Base-by-base conservation (phyloP, 2,797 vertebrate genomes). In the Sparus aurata region DNA sequence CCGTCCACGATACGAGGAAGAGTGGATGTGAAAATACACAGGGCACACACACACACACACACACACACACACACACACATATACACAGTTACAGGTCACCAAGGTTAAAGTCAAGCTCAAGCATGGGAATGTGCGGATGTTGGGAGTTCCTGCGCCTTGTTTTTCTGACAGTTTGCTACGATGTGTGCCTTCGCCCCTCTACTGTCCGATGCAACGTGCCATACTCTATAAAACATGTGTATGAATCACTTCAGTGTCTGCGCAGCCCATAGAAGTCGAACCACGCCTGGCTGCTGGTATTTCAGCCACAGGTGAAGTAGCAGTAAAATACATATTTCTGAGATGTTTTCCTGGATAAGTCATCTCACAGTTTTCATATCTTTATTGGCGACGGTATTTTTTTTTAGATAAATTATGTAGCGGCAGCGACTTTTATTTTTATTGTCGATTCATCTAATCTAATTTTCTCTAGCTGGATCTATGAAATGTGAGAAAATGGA, bases 61-160 rank as follows among this genome's bases (percentile, higher is more conserved):
- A 25, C 25, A 61, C 20, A 3, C 58, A 53, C 64, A 76, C 49
- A 63, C 58, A 45, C 70, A 53, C 52, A 69, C 46, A 62, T 54
- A 12, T 55, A 27, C 13, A 9, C 47, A 50, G 80, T 82, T 82
- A 82, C 75, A 90, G 90, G 92, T 94, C 92, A 91, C 71, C 64
- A 34, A 74, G 86, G 90, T 93, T 87, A 65, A 82, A 73, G 68
- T 87, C 82, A 69, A 87, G 80, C 85, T 83, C 71, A 84, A 75
- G 74, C 72, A 87, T 62, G 73, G 60, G 73, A 91, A 90, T 80
- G 84, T 91, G 88, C 80, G 82, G 80, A 93, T 87, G 84, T 75
- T 79, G 85, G 77, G 75, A 84, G 85, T 93, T 83, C 84, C 78
- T 92, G 88, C 79, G 84, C 77, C 18, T 60, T 59, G 8, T 25